Evolutionary conservation across 2,888 invertebrate genomes (phyloP), one percentile per base, ranked within the genome.

Genomic region (Liopterus haemorrhoidalis): DNA sequence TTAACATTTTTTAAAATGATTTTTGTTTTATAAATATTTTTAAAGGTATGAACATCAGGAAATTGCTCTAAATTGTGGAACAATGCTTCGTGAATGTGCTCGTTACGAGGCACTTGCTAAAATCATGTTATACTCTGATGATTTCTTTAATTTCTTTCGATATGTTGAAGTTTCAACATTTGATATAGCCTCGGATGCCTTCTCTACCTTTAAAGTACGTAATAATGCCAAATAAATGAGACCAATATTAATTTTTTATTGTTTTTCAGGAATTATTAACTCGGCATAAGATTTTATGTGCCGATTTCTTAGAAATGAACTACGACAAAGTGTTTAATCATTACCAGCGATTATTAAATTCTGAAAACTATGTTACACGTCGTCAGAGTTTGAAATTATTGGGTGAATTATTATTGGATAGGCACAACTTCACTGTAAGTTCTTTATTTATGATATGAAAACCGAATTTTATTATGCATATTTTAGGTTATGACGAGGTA

Each of bases 131-230:
- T 85, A 93, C 73, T 92, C 94, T 50, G 92, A 94, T 58, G 92
- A 95, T 70, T 99, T 99, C 78, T 99, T 95, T 72, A 93, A 96
- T 75, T 99, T 99, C 79, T 99, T 99, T 75, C 85, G 88, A 71
- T 99, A 97, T 70, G 97, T 99, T 62, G 99, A 99, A 77, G 93
- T 97, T 58, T 96, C 97, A 58, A 97, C 97, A 57, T 99, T 99
- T 78, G 99, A 99, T 79, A 97, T 99, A 68, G 99, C 99, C 68
- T 97, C 97, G 57, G 99, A 99, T 84, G 99, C 99, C 73, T 99
- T 99, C 77, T 94, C 97, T 68, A 99, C 99, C 58, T 99, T 99
- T 79, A 99, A 99, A 85, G 95, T 93, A 69, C 54, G 52, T 36
- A 35, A 27, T 35, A 27, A 22, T 14, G 11, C n/a, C 21, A 24